phyloP scores from a whole-genome alignment of 1,140 invertebrate genomes.

The Phymastichus coffea region DNA sequence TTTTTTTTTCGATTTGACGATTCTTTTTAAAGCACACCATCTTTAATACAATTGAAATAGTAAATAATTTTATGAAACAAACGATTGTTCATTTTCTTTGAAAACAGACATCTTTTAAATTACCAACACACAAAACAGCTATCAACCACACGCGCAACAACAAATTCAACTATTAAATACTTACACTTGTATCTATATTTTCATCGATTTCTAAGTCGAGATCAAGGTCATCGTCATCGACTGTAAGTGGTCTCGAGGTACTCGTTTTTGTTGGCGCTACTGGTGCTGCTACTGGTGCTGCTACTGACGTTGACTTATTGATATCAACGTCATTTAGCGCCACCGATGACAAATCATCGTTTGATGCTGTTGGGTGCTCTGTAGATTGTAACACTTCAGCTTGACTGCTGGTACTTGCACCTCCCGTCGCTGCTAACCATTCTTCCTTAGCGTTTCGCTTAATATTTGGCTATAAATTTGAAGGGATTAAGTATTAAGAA shows the following conservation, averaged over 20 bases:
- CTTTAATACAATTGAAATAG: no score
- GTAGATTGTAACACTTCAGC: background rate
- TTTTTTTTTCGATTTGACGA: no score
- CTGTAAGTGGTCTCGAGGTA: slow-evolving; percentile 42
- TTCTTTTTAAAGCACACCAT: no score
- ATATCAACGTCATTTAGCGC: slow-evolving; percentile 39
- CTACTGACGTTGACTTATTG: slow-evolving; percentile 22
- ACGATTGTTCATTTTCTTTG: no score
- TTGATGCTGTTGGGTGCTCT: background rate
- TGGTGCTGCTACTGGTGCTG: slow-evolving; percentile 23
- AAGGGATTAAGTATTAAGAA: background rate
- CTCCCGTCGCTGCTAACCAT: slow-evolving; percentile 62
- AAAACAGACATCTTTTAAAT: no score
- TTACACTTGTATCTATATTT: slow-evolving; percentile 66
- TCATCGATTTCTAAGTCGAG: slow-evolving; percentile 67
- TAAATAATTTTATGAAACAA: no score
- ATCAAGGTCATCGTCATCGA: slow-evolving; percentile 52
- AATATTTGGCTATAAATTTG: slow-evolving; percentile 63
- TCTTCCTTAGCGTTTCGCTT: slow-evolving; percentile 75
- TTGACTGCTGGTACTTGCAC: background rate
- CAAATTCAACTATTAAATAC: slow-evolving; percentile 31
- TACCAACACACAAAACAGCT: no score
- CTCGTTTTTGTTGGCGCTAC: slow-evolving; percentile 27
- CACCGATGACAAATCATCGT: slow-evolving; percentile 17
- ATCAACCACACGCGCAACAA: no score